Conservation (phyloP, 2,888 invertebrate species). For the Apomyelois bistriatella region DNA sequence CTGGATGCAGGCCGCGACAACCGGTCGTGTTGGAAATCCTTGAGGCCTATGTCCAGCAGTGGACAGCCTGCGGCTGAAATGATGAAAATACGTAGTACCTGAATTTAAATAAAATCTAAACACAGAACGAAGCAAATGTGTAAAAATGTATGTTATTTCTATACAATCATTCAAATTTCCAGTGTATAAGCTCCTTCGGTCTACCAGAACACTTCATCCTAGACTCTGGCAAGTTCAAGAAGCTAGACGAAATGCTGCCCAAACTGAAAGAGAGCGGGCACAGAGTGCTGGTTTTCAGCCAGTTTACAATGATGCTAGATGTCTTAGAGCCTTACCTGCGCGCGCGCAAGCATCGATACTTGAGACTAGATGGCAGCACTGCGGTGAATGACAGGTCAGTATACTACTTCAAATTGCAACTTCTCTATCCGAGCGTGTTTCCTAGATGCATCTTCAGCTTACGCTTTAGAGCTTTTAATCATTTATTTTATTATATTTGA, state of each 20-base stretch:
- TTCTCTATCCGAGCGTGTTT: not conserved
- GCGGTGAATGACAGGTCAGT: conserved; percentile 87
- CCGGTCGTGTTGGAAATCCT: too few species aligned
- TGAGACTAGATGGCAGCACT: conserved; percentile 94
- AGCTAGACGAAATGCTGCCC: conserved; percentile 88
- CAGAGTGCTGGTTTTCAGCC: conserved; percentile 95
- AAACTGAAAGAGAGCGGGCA: conserved; percentile 86
- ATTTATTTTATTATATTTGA: too few species aligned
- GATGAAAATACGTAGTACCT: too few species aligned
- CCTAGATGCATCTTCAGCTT: not conserved
- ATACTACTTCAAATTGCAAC: not conserved
- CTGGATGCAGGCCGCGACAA: too few species aligned
- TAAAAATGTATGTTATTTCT: not conserved
- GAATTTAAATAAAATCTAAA: too few species aligned
- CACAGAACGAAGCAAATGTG: too few species aligned
- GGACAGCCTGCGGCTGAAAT: too few species aligned
- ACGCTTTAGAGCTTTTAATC: too few species aligned
- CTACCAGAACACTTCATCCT: conserved; percentile 86
- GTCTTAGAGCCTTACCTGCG: conserved; percentile 92
- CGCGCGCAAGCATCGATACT: conserved; percentile 85
- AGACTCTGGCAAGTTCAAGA: conserved; percentile 92
- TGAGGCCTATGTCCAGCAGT: too few species aligned
- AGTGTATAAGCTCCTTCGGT: conserved; percentile 82
- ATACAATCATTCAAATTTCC: conserved; percentile 20
- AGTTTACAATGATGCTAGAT: conserved; percentile 97